Conservation (phyloP, 2,113 vertebrate genomes). For the Heterochromis multidens region DNA sequence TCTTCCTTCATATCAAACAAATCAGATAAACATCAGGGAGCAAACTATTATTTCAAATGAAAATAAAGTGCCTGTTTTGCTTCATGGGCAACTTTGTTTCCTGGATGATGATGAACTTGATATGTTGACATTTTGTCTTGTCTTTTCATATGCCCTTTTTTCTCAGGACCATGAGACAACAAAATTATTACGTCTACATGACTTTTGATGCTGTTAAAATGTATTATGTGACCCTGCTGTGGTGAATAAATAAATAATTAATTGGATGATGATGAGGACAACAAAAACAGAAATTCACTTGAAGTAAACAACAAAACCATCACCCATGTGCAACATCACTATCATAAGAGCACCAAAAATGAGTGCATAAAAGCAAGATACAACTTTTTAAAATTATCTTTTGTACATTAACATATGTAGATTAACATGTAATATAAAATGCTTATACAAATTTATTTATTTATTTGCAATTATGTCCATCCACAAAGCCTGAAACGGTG, state of each 20-base stretch:
- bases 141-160: neutral
- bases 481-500: neutral
- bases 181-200: neutral
- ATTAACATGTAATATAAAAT: neutral
- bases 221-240: neutral
- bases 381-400: too few species aligned
- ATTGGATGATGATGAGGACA: neutral
- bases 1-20: neutral
- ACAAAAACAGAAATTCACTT: neutral
- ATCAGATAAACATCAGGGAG: neutral
- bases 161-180: neutral
- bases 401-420: neutral
- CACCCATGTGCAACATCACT: too few species aligned
- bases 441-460: neutral
- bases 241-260: neutral
- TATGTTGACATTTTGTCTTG: neutral
- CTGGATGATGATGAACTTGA: neutral
- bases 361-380: too few species aligned
- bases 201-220: neutral
- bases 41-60: neutral
- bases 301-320: too few species aligned
- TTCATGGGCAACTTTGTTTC: neutral
- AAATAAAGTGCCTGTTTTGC: neutral
- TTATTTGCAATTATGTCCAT: neutral
- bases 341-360: neutral